Percentiles rank a stretch among this genome's conserved stretches.
Conservation (phyloP, 2,888 invertebrate genomes). For the Cetonia aurata region DNA sequence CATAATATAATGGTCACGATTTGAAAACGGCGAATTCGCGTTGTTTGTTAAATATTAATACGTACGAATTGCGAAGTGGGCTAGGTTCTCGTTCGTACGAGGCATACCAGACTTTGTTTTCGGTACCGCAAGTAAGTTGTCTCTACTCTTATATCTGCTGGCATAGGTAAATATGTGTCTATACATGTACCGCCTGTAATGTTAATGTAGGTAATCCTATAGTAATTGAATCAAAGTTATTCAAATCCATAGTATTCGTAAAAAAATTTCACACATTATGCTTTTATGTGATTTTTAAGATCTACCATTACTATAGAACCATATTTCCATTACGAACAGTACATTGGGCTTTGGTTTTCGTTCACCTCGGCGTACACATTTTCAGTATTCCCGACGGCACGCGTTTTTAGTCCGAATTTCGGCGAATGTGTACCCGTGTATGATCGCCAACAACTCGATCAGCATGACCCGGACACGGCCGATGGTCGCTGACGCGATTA, state of each 20-base stretch:
- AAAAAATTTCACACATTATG: too few relatives aligned
- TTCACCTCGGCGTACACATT: not conserved
- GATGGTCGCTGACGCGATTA: conserved; percentile 7
- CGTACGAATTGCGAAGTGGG: not conserved
- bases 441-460: not conserved
- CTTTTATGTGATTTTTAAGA: too few relatives aligned
- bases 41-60: conserved; percentile 17
- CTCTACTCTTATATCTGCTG: conserved; percentile 11
- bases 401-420: conserved; percentile 15
- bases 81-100: conserved; percentile 1
- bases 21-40: conserved; percentile 24
- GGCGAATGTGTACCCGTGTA: not conserved
- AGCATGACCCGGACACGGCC: conserved; percentile 25
- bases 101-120: not conserved
- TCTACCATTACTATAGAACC: too few relatives aligned
- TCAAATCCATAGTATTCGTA: too few relatives aligned
- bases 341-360: not conserved
- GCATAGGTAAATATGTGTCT: not conserved
- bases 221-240: too few relatives aligned
- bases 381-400: conserved; percentile 26
- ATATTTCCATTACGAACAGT: too few relatives aligned
- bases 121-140: conserved; percentile 14
- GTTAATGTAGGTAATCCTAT: too few relatives aligned
- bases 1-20: conserved; percentile 26
- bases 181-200: not conserved